Base-by-base conservation (phyloP, 1,140 invertebrate species). In the Drosophila albomicans region DNA sequence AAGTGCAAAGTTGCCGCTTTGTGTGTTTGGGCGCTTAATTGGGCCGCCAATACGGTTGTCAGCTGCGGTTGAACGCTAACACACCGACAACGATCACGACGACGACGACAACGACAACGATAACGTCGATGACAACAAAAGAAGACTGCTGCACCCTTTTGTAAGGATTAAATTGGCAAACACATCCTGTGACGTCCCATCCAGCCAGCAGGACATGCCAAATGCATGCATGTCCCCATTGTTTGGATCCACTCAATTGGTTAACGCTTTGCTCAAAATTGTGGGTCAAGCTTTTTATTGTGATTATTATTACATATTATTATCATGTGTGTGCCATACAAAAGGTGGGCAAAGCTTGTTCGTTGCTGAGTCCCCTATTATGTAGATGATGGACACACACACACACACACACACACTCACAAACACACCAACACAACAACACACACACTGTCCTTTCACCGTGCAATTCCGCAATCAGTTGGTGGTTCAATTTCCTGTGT, bases 1-100 rank as follows among this genome's bases (percentile, higher is more conserved):
- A 88, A 75, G 73, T 65, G 59, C 68, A 79, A 81, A 85, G 67
- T 89, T 78, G 78, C 32, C 78, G 74, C 78, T 89, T 89, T 88
- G 85, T 79, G 71, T 81, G 85, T 72, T 25, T 38, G 35, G 7
- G 7, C 35, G 35, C 35, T 38, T 85, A 79, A 88, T 89, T 89
- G 88, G 81, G 68, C 71, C 70, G 61, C 79, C 82, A 79, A 75
- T 85, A 75, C 68, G 65, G 65, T 64, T 79, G 76, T 74, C 76
- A 82, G 52, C 41, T 73, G 58, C 41, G 72, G 61, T 62, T 73
- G 49, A 38, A 48, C 10, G 11, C 30, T 6, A 20, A 41, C 58
- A 52, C 20, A 28, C 41, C 49, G 7, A 10, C 8, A 38, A 8
- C 6, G 32, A 35, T 8, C 2, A 7, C 32, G 7, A 8, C 8